phyloP scores from a whole-genome alignment of 2,113 vertebrate genomes.

The Menura novaehollandiae region DNA sequence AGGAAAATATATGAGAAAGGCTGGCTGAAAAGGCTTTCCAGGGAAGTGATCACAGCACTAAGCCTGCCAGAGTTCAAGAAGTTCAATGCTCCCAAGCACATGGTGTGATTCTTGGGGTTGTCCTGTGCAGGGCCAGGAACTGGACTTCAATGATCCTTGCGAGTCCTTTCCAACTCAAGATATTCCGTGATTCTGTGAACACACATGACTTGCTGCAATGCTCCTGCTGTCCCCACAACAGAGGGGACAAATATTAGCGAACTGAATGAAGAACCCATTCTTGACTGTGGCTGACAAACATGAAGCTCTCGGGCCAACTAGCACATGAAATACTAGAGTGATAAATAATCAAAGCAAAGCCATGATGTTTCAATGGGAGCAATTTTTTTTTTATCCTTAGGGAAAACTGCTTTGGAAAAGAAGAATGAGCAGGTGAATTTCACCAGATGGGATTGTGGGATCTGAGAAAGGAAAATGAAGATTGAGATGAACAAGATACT shows the following conservation, averaged over 20 bases:
- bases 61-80: neutral
- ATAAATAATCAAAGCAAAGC: neutral
- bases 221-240: neutral
- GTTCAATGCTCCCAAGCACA: neutral
- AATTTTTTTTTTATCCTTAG: neutral
- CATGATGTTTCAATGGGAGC: neutral
- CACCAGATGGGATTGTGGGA: neutral
- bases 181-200: neutral
- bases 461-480: neutral
- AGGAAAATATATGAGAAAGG: neutral
- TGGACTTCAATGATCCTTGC: neutral
- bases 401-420: neutral
- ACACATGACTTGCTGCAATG: neutral
- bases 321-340: neutral
- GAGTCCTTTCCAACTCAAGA: neutral
- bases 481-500: neutral
- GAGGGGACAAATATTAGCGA: neutral
- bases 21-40: neutral
- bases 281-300: neutral
- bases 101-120: neutral
- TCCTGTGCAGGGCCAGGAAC: neutral
- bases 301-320: neutral
- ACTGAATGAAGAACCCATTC: neutral
- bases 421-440: neutral
- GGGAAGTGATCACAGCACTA: neutral